These are phyloP conservation scores for Deilephila porcellus DNA, from an alignment of 2,888 invertebrate genomes.

Conservation along the genomic window DNA sequence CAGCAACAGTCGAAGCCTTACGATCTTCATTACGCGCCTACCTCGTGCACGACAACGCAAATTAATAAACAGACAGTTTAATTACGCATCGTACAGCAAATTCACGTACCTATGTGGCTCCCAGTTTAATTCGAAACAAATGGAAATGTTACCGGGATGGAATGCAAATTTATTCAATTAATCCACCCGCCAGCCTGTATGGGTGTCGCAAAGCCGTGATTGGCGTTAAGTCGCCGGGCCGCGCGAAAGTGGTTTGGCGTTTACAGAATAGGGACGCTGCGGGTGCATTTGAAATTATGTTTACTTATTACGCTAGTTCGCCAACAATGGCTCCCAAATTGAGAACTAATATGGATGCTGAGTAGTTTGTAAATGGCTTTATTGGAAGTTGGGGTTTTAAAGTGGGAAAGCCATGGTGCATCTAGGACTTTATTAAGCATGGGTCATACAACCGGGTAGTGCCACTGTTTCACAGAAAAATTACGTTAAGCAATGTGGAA, in stretches of 20 bases:
- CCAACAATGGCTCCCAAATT: conserved; percentile 27
- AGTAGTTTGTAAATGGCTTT: not conserved
- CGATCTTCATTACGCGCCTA: not conserved
- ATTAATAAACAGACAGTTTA: conserved; percentile 35
- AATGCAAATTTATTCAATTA: conserved; percentile 84
- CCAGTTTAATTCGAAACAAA: conserved; percentile 76
- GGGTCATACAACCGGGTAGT: too few relatives aligned
- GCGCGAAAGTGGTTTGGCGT: conserved; percentile 69
- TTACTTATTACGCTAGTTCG: conserved; percentile 65
- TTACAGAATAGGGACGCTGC: conserved; percentile 60
- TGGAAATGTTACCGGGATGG: conserved; percentile 75
- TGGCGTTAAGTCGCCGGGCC: conserved; percentile 77
- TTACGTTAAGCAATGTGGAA: too few relatives aligned
- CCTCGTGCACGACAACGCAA: not conserved
- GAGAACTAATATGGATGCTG: conserved; percentile 18
- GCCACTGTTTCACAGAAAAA: too few relatives aligned
- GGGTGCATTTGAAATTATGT: conserved; percentile 71
- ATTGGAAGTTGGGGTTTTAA: not conserved
- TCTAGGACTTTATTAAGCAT: too few relatives aligned
- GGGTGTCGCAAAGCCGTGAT: conserved; percentile 79
- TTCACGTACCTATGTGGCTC: conserved; percentile 39
- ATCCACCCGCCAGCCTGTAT: conserved; percentile 75
- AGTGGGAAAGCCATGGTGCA: not conserved
- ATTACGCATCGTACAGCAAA: conserved; percentile 40
- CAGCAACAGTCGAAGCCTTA: not conserved